Evolutionary conservation across 2,113 vertebrate genomes (phyloP), one percentile per base, ranked within the genome.

Genomic region (Vicugna pacos): DNA sequence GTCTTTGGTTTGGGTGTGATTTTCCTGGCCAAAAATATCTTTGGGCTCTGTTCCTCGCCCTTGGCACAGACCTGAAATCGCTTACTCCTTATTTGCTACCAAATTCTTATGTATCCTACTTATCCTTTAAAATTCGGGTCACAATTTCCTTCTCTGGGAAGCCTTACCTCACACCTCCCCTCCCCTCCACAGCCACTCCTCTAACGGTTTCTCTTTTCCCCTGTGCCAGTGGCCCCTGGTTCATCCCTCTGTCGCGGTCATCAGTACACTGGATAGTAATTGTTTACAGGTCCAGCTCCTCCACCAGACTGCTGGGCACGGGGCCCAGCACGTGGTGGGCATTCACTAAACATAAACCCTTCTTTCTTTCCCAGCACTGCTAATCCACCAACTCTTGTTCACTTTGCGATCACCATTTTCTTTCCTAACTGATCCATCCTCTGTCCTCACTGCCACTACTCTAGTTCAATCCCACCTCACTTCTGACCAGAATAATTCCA

Each of bases 1-100:
- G 15, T 93, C 58, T 91, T 81, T 91, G 46, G 20, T 92, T 91
- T 97, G 56, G 70, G 83, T 92, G 73, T 90, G 69, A 0, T 83
- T 95, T 94, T 93, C 54, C 87, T 86, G 52, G 67, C 69, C 64
- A 89, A 54, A 5, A 50, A 65, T 90, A 77, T 82, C 94, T 64
- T 50, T 85, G 32, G 9, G 58, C 54, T 90, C 60, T 62, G 16
- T 79, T 94, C 20, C 91, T 87, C 67, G 62, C 38, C 80, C 48
- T 52, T 42, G 42, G 58, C 72, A n/a, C 32, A 69, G 50, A 35
- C 62, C 85, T 72, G 69, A 54, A 60, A 54, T 60, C 24, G 82
- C 85, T 73, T 60, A 32, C 3, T 64, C 58, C 20, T 75, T 75
- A 65, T 83, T 86, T 72, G n/a, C 90, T 86, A 64, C 35, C 60